Conservation (phyloP, 2,113 vertebrate genomes). For the Scolopax mira region DNA sequence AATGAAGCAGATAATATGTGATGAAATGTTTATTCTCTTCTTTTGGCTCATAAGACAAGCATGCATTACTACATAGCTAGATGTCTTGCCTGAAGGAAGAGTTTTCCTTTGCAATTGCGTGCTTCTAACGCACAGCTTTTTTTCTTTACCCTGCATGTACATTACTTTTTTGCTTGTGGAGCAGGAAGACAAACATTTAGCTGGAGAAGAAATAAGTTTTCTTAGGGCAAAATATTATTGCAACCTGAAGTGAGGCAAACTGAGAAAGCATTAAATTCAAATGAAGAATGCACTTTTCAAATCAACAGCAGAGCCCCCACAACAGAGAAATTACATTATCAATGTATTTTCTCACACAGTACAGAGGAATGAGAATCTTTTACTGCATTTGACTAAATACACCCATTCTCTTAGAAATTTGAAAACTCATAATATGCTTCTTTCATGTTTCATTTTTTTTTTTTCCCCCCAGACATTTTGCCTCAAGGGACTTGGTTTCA, state of each 20-base stretch:
- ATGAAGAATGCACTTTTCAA: neutral
- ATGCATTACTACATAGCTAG: neutral
- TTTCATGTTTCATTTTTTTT: neutral
- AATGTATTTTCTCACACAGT: neutral
- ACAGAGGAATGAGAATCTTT: neutral
- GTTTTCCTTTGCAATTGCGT: neutral
- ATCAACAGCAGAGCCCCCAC: neutral
- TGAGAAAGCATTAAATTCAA: neutral
- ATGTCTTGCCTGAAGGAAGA: slow-evolving; percentile 29
- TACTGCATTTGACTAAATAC: neutral
- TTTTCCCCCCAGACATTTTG: neutral
- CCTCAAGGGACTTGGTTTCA: neutral
- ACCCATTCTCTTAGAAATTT: neutral
- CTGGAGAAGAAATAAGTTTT: neutral
- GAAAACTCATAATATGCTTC: neutral
- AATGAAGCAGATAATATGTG: slow-evolving; percentile 68
- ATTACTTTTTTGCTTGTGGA: neutral
- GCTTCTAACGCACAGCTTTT: neutral
- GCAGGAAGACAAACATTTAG: neutral
- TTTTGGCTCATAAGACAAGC: slow-evolving; percentile 45
- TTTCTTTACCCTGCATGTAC: neutral
- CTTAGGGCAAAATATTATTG: neutral
- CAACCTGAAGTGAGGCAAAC: neutral
- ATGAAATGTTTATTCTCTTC: slow-evolving; percentile 65
- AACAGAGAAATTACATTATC: neutral